Conservation (phyloP, 2,797 vertebrate species). For the Glossophaga mutica region DNA sequence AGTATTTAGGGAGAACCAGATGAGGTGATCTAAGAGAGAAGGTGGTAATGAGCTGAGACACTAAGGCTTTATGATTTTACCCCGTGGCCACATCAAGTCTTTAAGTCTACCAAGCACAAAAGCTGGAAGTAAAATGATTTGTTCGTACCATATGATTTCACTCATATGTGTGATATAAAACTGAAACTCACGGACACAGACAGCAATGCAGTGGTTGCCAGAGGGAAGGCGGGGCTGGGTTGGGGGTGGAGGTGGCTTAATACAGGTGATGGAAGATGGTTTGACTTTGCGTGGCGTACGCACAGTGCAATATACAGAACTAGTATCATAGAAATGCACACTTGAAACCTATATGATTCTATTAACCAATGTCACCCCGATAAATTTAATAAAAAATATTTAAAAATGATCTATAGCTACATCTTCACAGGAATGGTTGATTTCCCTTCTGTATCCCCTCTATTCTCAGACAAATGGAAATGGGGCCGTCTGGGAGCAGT, state of each 20-base stretch:
- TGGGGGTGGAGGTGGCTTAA: background rate
- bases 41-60: background rate
- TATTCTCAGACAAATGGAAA: background rate
- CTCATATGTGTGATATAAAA: background rate
- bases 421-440: background rate
- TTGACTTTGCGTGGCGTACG: background rate
- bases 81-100: background rate
- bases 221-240: background rate
- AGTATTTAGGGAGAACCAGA: background rate
- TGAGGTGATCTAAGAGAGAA: background rate
- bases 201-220: no score
- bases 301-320: background rate
- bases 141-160: background rate
- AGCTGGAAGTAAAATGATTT: background rate
- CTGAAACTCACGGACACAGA: background rate
- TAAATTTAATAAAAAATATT: background rate
- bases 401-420: no score
- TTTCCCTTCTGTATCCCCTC: background rate
- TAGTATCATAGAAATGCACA: background rate
- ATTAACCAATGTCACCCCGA: background rate
- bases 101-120: background rate
- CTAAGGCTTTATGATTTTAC: background rate
- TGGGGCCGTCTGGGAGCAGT: background rate
- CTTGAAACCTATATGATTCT: background rate
- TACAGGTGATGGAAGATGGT: background rate